These are phyloP conservation scores for Campoletis sonorensis DNA, from an alignment of 1,140 invertebrate genomes.

Conservation along the genomic window DNA sequence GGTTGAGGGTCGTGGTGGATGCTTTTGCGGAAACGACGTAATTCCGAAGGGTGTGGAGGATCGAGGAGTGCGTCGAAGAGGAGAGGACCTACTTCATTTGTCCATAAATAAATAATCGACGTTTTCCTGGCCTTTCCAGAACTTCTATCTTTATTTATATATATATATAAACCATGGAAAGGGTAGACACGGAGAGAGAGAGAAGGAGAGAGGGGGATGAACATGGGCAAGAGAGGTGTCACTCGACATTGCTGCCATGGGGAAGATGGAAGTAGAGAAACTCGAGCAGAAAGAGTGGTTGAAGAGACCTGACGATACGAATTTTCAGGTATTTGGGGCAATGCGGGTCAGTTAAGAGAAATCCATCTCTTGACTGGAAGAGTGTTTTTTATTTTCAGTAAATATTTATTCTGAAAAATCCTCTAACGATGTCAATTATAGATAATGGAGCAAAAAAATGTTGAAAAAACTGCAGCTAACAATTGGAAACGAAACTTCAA, in stretches of 20 bases:
- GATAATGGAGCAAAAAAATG: too few relatives aligned
- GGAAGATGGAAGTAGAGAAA: slow-evolving; percentile 48
- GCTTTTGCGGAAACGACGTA: slow-evolving; percentile 15
- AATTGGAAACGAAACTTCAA: too few relatives aligned
- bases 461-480: neutral
- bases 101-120: slow-evolving; percentile 73
- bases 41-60: slow-evolving; percentile 7
- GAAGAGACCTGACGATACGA: neutral
- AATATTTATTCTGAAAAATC: neutral
- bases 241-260: slow-evolving; percentile 51
- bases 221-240: slow-evolving; percentile 49
- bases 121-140: slow-evolving; percentile 43
- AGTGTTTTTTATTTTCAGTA: neutral
- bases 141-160: neutral
- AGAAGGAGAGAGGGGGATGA: slow-evolving; percentile 19
- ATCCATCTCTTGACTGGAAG: slow-evolving; percentile 4
- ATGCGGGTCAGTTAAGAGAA: neutral
- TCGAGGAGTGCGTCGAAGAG: neutral
- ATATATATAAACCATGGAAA: slow-evolving; percentile 25
- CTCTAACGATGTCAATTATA: neutral
- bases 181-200: slow-evolving; percentile 13
- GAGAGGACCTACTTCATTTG: slow-evolving; percentile 68
- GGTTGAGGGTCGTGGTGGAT: neutral
- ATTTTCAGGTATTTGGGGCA: neutral
- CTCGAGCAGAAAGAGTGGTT: slow-evolving; percentile 48